Evolutionary conservation across 2,888 invertebrate genomes (phyloP), one percentile per base, ranked within the genome.

Genomic region (Tetheella fluctuosa): DNA sequence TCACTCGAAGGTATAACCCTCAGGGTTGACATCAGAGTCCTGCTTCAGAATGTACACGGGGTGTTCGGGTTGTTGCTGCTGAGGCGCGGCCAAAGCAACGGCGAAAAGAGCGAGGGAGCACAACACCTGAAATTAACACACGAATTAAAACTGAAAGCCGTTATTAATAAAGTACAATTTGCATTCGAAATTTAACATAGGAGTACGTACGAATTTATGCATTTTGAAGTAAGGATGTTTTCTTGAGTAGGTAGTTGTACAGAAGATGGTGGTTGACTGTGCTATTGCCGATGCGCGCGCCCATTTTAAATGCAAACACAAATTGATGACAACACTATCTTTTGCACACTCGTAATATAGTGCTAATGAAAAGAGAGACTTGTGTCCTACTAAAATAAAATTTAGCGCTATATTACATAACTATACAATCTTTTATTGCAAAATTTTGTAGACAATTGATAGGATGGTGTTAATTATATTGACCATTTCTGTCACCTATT

Each of bases 1-100:
- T 86, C 65, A 90, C 90, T 83, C 80, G 62, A 89, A 90, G 65
- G 85, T 80, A 73, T 90, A 90, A 54, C 89, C 90, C 15, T 88
- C 84, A 5, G 86, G 84, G 69, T 79, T 77, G 62, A 89, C 78
- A 64, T 85, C 77, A 10, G 86, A 76, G 20, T 87, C 88, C 58
- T 89, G 89, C 72, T 85, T 88, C 61, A 90, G 74, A 63, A 89
- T 87, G 74, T 89, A 84, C 58, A 82, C 84, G 37, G 78, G 81
- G 53, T 73, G 73, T n/a, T 74, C 71, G 4, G 70, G 71, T 64
- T 77, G 76, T 54, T 75, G 76, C 53, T 84, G 81, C 59, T 80
- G 81, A 7, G 89, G 88, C 0, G 85, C 86, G 2, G 89, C 86
- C 39, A 81, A 66, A 1, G 79, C 80, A 23, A 79, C 77, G 64